A percentile compares a stretch with the other conserved stretches of the same genome.
These are phyloP conservation scores for Drosophila nr. medialis DNA, from an alignment of 2,888 invertebrate genomes.

Conservation along the genomic window DNA sequence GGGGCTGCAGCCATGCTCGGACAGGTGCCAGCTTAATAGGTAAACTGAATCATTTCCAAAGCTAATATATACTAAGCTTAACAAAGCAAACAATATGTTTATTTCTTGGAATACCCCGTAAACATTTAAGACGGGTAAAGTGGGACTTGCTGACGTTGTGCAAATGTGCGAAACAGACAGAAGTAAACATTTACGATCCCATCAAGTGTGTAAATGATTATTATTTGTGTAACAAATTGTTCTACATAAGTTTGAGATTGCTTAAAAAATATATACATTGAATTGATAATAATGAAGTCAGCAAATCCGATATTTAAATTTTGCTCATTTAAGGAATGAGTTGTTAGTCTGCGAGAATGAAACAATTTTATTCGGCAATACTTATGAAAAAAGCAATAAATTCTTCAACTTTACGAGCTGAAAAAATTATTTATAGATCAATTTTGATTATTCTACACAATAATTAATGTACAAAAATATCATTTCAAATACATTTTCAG, in stretches of 20 bases:
- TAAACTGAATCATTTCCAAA: conserved; percentile 49
- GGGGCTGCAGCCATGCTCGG: conserved; percentile 11
- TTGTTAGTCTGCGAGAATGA: background rate
- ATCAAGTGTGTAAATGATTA: background rate
- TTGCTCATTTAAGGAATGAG: background rate
- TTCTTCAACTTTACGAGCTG: background rate
- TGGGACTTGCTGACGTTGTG: background rate
- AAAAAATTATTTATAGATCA: background rate
- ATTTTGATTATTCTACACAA: background rate
- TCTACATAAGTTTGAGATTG: background rate
- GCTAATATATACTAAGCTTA: conserved; percentile 29
- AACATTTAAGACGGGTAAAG: background rate
- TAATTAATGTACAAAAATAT: background rate
- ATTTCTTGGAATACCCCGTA: conserved; percentile 15
- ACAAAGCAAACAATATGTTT: conserved; percentile 41
- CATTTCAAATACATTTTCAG: background rate
- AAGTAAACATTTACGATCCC: background rate
- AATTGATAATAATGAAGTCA: background rate
- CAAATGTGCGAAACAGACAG: background rate
- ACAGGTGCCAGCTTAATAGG: conserved; percentile 48
- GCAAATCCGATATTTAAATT: background rate
- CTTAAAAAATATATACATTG: background rate
- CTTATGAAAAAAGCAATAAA: background rate
- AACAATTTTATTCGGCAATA: background rate
- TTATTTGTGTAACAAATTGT: background rate